Base-by-base conservation (phyloP, 2,113 vertebrate species). In the Toxostoma redivivum region DNA sequence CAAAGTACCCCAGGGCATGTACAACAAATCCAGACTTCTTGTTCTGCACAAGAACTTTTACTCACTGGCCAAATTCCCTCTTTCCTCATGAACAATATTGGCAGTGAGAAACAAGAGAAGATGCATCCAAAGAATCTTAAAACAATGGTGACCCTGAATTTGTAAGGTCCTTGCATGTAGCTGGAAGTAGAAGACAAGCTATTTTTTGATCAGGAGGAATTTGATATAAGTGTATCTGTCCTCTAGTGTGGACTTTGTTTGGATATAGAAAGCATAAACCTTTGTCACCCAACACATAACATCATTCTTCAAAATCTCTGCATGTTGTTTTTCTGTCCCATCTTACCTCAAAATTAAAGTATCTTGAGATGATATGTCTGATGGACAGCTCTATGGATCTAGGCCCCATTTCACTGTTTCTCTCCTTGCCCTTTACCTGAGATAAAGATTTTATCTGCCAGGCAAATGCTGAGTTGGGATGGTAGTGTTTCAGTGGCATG, bases 1-100 rank as follows among this genome's bases (percentile, higher is more conserved):
- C 1, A 0, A 73, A 78, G 47, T 38, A 61, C 7, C 12, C 20
- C n/a, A 64, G 27, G 0, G 4, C 44, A 37, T 3, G 15, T 27
- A 30, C 57, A 86, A 50, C 33, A 82, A 60, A 85, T 82, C 35
- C 66, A 88, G 35, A 42, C 33, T 72, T 57, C 6, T 38, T 87
- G 14, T 54, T 89, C 78, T 82, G 53, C 27, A 35, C 8, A 54
- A 76, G 51, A 42, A 62, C 20, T 80, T 89, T 54, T 47, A 45
- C 60, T 51, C 28, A 25, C 10, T 47, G 35, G 56, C 33, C 45
- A 91, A 88, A 89, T 69, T 57, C 66, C 81, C 13, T 57, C 48
- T 71, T 87, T 61, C n/a, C 45, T 48, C 50, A 33, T 76, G 57
- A 94, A 65, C 57, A 64, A 15, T 69, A 60, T 45, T 90, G 44